Evolutionary conservation across 2,888 invertebrate species (phyloP).

Genomic region (Auanema sp.): DNA sequence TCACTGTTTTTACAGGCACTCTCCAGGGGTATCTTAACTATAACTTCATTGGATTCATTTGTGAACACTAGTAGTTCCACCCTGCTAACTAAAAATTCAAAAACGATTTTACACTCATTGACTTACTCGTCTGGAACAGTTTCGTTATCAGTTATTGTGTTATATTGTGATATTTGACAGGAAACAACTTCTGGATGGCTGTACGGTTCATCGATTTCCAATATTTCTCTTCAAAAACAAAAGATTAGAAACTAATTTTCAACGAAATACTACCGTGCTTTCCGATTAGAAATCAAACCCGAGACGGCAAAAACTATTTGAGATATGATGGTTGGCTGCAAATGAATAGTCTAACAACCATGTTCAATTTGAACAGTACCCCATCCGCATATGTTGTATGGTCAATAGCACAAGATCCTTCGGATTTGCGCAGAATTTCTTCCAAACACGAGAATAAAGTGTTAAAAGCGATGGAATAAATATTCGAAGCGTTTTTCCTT

Average conservation of each 20-base stretch:
- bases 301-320: conserved; percentile 49
- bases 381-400: conserved; percentile 32
- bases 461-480: conserved; percentile 16
- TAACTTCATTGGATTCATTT: conserved; percentile 8
- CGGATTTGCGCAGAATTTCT: conserved; percentile 21
- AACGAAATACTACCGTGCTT: neutral
- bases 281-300: conserved; percentile 21
- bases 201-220: conserved; percentile 34
- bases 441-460: conserved; percentile 28
- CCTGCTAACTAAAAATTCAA: neutral
- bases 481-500: neutral
- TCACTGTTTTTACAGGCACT: conserved; percentile 39
- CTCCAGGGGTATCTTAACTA: conserved; percentile 29
- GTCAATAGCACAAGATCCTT: conserved; percentile 21
- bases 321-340: conserved; percentile 41
- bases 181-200: conserved; percentile 18
- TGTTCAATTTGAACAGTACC: conserved; percentile 15
- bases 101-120: no score
- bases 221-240: conserved; percentile 30
- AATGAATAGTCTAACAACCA: conserved; percentile 2
- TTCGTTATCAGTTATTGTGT: neutral
- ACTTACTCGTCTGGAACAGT: neutral
- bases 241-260: neutral
- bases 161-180: conserved; percentile 5
- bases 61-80: conserved; percentile 1